A percentile compares a stretch with the other conserved stretches of the same genome.
These are phyloP conservation scores for Scolopax bukidnonensis DNA, from an alignment of 2,797 vertebrate species.

Conservation along the genomic window DNA sequence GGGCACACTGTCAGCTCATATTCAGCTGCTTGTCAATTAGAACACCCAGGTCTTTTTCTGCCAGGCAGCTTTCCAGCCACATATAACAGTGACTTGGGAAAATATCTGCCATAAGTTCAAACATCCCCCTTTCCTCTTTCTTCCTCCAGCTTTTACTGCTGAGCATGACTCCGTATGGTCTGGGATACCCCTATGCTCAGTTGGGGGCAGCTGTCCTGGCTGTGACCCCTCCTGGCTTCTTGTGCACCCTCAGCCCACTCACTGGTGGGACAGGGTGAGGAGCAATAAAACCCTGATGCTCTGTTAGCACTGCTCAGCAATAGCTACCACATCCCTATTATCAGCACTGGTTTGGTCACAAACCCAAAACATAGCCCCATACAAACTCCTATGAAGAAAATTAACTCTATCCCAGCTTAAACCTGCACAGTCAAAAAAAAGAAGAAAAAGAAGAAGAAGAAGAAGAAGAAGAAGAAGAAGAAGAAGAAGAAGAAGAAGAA, in stretches of 20 bases:
- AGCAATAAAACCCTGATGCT: not conserved
- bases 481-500: too few relatives aligned
- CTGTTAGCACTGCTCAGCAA: not conserved
- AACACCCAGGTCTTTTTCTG: too few relatives aligned
- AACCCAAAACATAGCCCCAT: not conserved
- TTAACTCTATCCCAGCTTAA: not conserved
- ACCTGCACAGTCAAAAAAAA: not conserved
- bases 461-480: too few relatives aligned
- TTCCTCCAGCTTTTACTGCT: not conserved
- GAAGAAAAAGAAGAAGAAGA: too few relatives aligned
- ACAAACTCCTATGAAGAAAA: not conserved
- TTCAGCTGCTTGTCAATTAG: too few relatives aligned
- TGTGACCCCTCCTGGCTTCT: not conserved
- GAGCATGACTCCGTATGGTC: not conserved
- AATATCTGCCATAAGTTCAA: accelerated
- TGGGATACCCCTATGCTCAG: not conserved
- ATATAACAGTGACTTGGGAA: accelerated
- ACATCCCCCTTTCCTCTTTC: not conserved
- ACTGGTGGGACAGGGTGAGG: not conserved
- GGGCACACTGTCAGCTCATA: too few relatives aligned
- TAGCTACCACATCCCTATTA: not conserved
- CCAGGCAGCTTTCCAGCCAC: too few relatives aligned
- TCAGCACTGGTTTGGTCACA: not conserved
- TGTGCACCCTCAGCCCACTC: not conserved
- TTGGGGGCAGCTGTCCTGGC: not conserved